Conservation (phyloP, 2,888 invertebrate genomes). For the Eutolmus rufibarbis region DNA sequence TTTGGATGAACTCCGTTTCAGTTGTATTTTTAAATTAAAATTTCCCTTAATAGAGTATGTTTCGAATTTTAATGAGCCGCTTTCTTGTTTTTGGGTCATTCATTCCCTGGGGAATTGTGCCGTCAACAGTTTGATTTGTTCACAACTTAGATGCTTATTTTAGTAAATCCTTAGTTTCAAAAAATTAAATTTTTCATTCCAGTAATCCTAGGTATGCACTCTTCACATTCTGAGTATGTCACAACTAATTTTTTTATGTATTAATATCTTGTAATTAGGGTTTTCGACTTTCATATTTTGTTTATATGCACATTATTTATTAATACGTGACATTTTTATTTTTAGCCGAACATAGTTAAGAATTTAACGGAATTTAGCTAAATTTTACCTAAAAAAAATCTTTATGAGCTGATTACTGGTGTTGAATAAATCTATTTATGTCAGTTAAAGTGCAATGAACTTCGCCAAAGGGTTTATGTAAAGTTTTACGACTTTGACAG, state of each 20-base stretch:
- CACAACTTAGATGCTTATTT: background rate
- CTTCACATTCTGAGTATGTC: background rate
- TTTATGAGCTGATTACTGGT: background rate
- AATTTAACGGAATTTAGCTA: too few species aligned
- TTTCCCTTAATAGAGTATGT: background rate
- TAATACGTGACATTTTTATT: too few species aligned
- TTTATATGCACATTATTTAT: too few species aligned
- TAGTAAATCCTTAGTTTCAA: background rate
- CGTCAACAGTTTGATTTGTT: background rate
- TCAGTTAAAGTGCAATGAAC: background rate
- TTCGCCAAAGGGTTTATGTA: background rate
- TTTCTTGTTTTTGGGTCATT: background rate
- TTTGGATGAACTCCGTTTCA: background rate
- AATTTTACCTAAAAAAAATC: too few species aligned
- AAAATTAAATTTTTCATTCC: background rate
- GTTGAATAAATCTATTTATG: background rate
- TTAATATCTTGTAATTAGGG: background rate
- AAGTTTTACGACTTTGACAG: background rate
- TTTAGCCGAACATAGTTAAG: too few species aligned
- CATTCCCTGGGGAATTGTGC: background rate
- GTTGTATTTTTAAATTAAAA: background rate
- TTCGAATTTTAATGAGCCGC: background rate
- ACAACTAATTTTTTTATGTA: background rate
- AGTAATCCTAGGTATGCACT: background rate
- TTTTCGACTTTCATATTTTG: background rate